These are phyloP conservation scores for Pseudococcus jackbeardsleyi DNA, from an alignment of 2,888 invertebrate species.

Conservation along the genomic window DNA sequence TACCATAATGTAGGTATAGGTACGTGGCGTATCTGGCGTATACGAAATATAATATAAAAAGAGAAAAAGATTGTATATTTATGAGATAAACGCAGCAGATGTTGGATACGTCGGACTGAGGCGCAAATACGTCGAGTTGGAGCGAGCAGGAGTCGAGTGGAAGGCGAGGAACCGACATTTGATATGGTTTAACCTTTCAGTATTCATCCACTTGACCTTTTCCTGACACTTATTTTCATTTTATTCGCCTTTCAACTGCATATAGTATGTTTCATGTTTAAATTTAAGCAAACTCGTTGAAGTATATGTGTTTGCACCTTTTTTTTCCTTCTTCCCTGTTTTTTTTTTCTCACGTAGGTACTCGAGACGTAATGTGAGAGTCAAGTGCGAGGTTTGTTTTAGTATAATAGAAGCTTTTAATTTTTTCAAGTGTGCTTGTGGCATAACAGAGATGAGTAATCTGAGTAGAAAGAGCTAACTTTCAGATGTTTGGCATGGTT, in stretches of 20 bases:
- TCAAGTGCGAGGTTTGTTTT: neutral
- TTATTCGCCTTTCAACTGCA: slow-evolving; percentile 21
- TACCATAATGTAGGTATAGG: too few relatives aligned
- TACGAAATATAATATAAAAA: neutral
- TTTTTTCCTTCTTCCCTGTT: neutral
- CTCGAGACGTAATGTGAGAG: neutral
- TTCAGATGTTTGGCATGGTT: neutral
- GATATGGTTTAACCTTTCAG: neutral
- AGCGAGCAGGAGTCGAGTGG: neutral
- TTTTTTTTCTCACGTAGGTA: neutral
- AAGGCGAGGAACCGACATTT: neutral
- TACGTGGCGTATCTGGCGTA: too few relatives aligned
- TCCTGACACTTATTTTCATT: neutral
- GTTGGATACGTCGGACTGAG: neutral
- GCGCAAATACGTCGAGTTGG: neutral
- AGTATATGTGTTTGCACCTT: neutral
- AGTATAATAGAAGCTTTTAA: neutral
- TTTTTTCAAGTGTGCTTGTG: neutral
- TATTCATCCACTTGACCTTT: slow-evolving; percentile 22
- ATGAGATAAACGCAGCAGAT: slow-evolving; percentile 17
- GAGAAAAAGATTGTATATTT: slow-evolving; percentile 22
- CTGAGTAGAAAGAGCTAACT: neutral
- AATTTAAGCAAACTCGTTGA: neutral
- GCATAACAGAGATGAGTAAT: neutral
- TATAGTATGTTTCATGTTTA: neutral